Conservation (phyloP, 1,140 invertebrate species). For the Drusus annulatus region DNA sequence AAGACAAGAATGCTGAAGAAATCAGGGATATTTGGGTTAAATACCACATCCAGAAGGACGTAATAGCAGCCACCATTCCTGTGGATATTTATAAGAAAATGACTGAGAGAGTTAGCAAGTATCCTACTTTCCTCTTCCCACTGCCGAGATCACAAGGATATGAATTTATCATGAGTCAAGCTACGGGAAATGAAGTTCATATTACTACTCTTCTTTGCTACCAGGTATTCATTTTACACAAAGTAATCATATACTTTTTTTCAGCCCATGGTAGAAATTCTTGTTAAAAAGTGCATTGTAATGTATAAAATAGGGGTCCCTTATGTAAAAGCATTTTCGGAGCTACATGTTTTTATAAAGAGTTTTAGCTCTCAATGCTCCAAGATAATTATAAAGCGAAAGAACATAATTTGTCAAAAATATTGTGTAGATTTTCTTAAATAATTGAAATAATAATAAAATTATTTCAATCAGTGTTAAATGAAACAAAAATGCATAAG, state of each 20-base stretch:
- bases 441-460: too few species aligned
- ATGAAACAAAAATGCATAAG: too few species aligned
- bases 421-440: too few species aligned
- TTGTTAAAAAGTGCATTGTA: background rate
- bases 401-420: too few species aligned
- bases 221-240: conserved; percentile 72
- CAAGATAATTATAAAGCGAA: too few species aligned
- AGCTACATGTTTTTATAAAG: too few species aligned
- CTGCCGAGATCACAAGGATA: conserved; percentile 87
- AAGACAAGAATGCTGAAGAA: conserved; percentile 82
- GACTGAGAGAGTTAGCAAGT: conserved; percentile 72
- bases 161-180: conserved; percentile 90
- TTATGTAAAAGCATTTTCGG: too few species aligned
- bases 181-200: conserved; percentile 82
- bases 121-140: conserved; percentile 85
- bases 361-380: too few species aligned
- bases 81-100: conserved; percentile 74
- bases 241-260: too few species aligned
- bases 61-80: conserved; percentile 81
- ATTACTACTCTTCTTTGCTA: conserved; percentile 91
- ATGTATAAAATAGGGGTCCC: too few species aligned
- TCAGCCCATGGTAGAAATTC: background rate
- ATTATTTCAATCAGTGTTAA: too few species aligned
- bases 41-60: conserved; percentile 85
- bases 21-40: conserved; percentile 85